A percentile compares a stretch with the other conserved stretches of the same genome.
Evolutionary conservation across 2,797 vertebrate genomes (phyloP).

Genomic region (Fistularia commersonii): DNA sequence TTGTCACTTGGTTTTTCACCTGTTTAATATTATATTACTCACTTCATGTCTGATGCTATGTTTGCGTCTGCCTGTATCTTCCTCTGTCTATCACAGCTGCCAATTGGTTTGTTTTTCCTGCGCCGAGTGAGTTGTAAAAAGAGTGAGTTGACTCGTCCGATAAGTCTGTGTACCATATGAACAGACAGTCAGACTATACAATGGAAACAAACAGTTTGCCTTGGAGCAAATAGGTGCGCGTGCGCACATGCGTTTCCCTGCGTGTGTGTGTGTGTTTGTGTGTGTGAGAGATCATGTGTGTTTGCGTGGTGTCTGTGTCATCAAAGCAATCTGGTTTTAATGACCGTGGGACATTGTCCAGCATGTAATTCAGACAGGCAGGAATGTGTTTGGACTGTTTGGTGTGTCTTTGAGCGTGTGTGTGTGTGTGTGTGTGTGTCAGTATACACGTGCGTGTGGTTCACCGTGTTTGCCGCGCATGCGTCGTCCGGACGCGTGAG

Average conservation of each 20-base stretch:
- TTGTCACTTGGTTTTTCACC: conserved; percentile 49
- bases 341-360: conserved; percentile 65
- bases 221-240: conserved; percentile 37
- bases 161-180: conserved; percentile 53
- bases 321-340: conserved; percentile 70
- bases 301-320: conserved; percentile 60
- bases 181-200: conserved; percentile 64
- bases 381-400: conserved; percentile 56
- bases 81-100: conserved; percentile 40
- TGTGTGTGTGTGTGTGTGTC: conserved; percentile 5
- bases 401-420: conserved; percentile 16
- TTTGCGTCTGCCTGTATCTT: conserved; percentile 57
- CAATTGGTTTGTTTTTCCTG: conserved; percentile 47
- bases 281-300: conserved; percentile 34
- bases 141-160: conserved; percentile 38
- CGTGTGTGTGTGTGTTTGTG: conserved; percentile 35
- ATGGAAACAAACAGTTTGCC: conserved; percentile 59
- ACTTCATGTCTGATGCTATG: conserved; percentile 51
- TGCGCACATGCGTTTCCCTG: no score
- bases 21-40: conserved; percentile 73
- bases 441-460: no score
- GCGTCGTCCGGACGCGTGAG: no score
- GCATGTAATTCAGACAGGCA: conserved; percentile 64
- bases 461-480: no score
- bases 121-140: conserved; percentile 43